Evolutionary conservation across 1,140 invertebrate species (phyloP).

Genomic region (Pissodes strobi): DNA sequence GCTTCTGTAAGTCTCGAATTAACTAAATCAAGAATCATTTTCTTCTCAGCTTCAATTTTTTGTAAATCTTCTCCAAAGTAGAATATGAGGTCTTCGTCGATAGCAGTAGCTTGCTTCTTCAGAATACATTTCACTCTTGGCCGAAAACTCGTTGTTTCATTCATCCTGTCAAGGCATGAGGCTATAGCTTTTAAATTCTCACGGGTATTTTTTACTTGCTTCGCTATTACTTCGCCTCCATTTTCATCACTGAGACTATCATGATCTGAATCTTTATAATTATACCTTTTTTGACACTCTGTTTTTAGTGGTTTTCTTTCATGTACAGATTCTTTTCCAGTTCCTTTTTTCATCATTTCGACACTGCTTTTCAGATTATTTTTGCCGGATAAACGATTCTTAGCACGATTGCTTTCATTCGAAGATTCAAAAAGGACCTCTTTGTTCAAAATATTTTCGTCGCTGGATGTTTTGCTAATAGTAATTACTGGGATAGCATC

Average conservation of each 20-base stretch:
- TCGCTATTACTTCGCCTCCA: no score
- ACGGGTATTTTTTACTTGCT: no score
- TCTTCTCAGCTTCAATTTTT: slow-evolving; percentile 9
- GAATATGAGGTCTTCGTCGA: slow-evolving; percentile 44
- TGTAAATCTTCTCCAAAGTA: slow-evolving; percentile 33
- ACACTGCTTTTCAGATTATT: no score
- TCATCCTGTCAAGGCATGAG: no score
- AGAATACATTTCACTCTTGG: slow-evolving; percentile 42
- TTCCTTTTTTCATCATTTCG: not conserved
- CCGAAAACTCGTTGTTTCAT: slow-evolving; percentile 20
- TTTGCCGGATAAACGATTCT: no score
- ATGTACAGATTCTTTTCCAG: not conserved
- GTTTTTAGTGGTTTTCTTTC: not conserved
- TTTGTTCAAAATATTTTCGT: slow-evolving; percentile 60
- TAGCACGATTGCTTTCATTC: no score
- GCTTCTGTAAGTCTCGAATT: slow-evolving; percentile 6
- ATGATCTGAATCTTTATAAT: not conserved
- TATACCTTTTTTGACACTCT: not conserved
- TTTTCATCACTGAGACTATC: no score
- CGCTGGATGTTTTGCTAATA: slow-evolving; percentile 69
- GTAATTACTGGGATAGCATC: slow-evolving; percentile 69
- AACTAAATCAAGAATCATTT: slow-evolving; percentile 12
- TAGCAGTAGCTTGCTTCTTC: slow-evolving; percentile 42
- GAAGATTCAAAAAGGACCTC: no score
- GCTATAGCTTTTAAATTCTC: no score